Conservation (phyloP, 2,888 invertebrate genomes). For the Netelia fuscicornis region DNA sequence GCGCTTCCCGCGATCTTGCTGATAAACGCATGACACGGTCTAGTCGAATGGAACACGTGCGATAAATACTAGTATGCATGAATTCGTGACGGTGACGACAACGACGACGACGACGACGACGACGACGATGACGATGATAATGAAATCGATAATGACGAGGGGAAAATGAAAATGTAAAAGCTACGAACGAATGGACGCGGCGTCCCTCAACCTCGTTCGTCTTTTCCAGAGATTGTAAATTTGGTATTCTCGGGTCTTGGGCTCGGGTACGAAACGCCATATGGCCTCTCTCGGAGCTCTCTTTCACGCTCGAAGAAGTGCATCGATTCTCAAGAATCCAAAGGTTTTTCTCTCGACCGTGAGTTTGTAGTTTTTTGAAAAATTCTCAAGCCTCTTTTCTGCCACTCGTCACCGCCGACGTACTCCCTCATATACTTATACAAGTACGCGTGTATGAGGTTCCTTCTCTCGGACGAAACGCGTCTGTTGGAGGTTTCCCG, state of each 20-base stretch:
- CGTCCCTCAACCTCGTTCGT: not conserved
- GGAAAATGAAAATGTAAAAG: not conserved
- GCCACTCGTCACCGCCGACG: conserved; percentile 6
- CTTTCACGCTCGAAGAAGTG: conserved; percentile 56
- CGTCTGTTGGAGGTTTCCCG: conserved; percentile 52
- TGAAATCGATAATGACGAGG: not conserved
- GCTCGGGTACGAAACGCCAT: conserved; percentile 60
- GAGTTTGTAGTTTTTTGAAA: conserved; percentile 54
- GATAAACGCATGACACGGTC: conserved; percentile 31
- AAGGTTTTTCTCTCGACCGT: conserved; percentile 31
- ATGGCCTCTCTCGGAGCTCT: conserved; percentile 64
- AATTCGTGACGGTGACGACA: not conserved
- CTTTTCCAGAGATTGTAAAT: conserved; percentile 34
- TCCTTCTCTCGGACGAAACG: conserved; percentile 1
- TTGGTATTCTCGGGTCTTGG: conserved; percentile 47
- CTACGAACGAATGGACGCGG: conserved; percentile 16
- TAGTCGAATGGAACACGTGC: conserved; percentile 45
- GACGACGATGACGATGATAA: no score
- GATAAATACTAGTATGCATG: conserved; percentile 27
- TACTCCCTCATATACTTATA: conserved; percentile 1
- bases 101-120: no score
- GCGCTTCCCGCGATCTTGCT: conserved; percentile 1
- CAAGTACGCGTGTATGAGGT: not conserved
- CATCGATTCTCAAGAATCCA: conserved; percentile 47
- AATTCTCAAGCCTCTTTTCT: conserved; percentile 43